Evolutionary conservation across 2,113 vertebrate species (phyloP).

Genomic region (Callocephalon fimbriatum): DNA sequence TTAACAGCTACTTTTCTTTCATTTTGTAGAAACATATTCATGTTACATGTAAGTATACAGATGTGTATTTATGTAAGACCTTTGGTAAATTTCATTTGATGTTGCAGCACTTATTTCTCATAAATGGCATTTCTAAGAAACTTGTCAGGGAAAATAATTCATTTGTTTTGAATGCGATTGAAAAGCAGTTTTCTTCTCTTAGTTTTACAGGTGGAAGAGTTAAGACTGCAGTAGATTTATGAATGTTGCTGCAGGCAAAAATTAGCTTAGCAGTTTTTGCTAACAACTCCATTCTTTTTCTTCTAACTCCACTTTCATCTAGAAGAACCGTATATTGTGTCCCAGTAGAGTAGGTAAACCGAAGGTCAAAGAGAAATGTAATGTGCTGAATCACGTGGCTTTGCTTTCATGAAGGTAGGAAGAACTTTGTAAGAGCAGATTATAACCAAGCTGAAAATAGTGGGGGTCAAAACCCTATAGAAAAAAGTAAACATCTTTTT

Average conservation of each 20-base stretch:
- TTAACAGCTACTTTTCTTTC: not conserved
- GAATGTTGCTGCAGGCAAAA: not conserved
- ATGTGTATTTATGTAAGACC: not conserved
- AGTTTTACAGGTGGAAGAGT: not conserved
- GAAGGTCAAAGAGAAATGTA: not conserved
- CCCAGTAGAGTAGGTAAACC: not conserved
- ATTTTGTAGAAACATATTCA: not conserved
- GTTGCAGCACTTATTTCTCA: not conserved
- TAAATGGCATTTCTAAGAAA: not conserved
- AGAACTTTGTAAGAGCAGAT: not conserved
- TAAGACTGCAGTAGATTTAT: conserved; percentile 24
- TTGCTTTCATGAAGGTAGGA: not conserved
- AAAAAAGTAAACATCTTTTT: not conserved
- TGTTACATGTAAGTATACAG: not conserved
- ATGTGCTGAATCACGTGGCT: not conserved
- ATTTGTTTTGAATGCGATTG: not conserved
- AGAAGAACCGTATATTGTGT: conserved; percentile 7
- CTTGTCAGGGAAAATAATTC: not conserved
- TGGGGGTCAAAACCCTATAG: not conserved
- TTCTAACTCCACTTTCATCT: conserved; percentile 19
- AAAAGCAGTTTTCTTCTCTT: not conserved
- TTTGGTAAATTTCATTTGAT: not conserved
- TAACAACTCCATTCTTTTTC: conserved; percentile 19
- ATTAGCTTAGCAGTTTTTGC: conserved; percentile 45
- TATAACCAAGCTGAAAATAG: not conserved